Percentiles rank a stretch among this genome's conserved stretches.
phyloP scores from a whole-genome alignment of 2,113 vertebrate genomes.

The Myiozetetes cayanensis region DNA sequence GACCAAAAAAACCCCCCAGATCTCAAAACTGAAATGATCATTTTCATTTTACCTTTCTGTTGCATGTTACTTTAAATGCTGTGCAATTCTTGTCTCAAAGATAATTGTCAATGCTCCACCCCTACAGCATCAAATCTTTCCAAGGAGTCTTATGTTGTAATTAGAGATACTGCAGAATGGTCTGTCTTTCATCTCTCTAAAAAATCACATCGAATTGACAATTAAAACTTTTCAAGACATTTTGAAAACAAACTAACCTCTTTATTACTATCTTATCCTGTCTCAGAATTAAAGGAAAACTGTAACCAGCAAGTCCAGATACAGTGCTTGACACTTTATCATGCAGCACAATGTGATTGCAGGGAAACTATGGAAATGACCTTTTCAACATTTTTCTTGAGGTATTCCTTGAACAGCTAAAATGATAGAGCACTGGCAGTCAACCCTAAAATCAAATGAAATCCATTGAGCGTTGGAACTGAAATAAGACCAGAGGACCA shows the following conservation, averaged over 20 bases:
- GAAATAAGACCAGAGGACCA: slow-evolving; percentile 4
- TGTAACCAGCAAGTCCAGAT: not conserved
- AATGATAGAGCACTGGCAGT: not conserved
- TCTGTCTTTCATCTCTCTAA: not conserved
- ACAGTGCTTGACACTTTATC: not conserved
- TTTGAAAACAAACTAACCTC: not conserved
- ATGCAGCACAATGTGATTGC: not conserved
- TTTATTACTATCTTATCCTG: not conserved
- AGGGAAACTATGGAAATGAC: not conserved
- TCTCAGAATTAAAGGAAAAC: not conserved
- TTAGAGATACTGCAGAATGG: not conserved
- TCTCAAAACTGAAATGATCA: rapidly evolving
- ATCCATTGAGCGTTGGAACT: not conserved
- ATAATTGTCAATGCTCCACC: not conserved
- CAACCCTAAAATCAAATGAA: slow-evolving; percentile 26
- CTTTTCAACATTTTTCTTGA: slow-evolving; percentile 14
- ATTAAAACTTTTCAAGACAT: not conserved
- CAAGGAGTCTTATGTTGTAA: not conserved
- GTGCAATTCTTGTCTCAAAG: not conserved
- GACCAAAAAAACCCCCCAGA: rapidly evolving
- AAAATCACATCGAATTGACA: not conserved
- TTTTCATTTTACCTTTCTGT: not conserved
- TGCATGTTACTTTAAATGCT: not conserved
- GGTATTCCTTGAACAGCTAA: not conserved
- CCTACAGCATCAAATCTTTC: not conserved